Conservation (phyloP, 1,140 invertebrate species). For the Caenorhabditis tropicalis region DNA sequence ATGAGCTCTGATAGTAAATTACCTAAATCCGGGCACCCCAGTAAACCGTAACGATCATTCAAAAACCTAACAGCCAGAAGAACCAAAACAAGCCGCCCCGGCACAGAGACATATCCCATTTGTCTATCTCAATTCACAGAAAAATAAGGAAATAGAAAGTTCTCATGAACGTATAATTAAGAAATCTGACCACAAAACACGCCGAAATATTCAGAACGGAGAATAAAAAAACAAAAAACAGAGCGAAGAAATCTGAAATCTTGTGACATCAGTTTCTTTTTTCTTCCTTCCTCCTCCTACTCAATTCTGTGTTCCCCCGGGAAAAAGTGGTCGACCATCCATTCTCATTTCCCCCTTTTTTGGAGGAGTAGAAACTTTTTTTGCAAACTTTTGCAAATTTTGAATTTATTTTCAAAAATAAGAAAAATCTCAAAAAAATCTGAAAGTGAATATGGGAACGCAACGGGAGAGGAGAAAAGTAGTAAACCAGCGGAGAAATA, state of each 20-base stretch:
- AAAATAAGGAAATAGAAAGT: too few species aligned
- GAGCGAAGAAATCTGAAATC: not conserved
- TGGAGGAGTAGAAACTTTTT: not conserved
- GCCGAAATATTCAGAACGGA: not conserved
- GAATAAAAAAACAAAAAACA: not conserved
- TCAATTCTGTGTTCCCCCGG: not conserved
- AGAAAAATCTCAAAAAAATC: not conserved
- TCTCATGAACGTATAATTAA: too few species aligned
- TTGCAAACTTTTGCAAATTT: not conserved
- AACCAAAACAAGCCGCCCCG: too few species aligned
- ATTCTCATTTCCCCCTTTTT: not conserved
- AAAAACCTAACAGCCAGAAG: too few species aligned
- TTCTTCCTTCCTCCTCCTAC: not conserved
- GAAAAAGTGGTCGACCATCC: not conserved
- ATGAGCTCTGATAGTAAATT: too few species aligned
- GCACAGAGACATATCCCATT: too few species aligned
- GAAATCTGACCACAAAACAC: too few species aligned
- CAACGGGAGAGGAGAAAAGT: not conserved
- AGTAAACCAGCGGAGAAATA: not conserved
- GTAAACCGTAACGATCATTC: too few species aligned
- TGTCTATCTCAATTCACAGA: too few species aligned
- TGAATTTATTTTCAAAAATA: not conserved
- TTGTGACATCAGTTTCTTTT: not conserved
- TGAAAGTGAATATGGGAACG: not conserved
- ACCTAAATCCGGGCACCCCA: too few species aligned